phyloP scores from a whole-genome alignment of 2,113 vertebrate genomes.

The Elaphurus davidianus region DNA sequence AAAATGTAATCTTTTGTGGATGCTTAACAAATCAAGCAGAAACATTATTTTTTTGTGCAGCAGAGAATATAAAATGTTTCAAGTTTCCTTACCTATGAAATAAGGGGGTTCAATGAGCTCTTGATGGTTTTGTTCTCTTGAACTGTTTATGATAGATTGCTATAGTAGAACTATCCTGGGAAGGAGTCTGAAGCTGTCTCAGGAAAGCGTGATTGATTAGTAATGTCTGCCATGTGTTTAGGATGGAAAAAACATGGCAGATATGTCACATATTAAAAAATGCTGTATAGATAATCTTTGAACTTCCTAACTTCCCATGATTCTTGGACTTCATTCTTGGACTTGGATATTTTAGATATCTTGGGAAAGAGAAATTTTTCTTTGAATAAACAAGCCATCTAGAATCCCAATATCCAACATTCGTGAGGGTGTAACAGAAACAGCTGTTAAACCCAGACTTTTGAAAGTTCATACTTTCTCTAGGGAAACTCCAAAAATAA shows the following conservation, averaged over 20 bases:
- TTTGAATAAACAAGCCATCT: conserved; percentile 12
- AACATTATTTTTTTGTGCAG: not conserved
- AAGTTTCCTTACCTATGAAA: not conserved
- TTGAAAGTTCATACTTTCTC: conserved; percentile 37
- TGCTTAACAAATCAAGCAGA: not conserved
- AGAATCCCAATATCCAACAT: not conserved
- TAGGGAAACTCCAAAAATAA: conserved; percentile 12
- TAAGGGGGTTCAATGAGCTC: not conserved
- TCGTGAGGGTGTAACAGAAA: not conserved
- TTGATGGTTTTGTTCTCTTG: not conserved
- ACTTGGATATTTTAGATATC: not conserved
- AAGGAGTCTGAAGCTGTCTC: not conserved
- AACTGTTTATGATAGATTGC: not conserved
- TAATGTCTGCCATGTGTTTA: not conserved
- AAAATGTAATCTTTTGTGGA: not conserved
- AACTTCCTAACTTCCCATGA: not conserved
- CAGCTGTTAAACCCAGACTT: conserved; percentile 31
- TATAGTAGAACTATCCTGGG: not conserved
- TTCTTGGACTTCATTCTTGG: not conserved
- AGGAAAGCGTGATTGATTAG: conserved; percentile 15
- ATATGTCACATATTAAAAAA: conserved; percentile 27
- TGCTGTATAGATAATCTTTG: not conserved
- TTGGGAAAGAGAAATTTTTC: not conserved
- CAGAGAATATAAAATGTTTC: not conserved
- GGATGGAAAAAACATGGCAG: not conserved